phyloP scores from a whole-genome alignment of 2,113 vertebrate genomes.

The Butorides virescens region DNA sequence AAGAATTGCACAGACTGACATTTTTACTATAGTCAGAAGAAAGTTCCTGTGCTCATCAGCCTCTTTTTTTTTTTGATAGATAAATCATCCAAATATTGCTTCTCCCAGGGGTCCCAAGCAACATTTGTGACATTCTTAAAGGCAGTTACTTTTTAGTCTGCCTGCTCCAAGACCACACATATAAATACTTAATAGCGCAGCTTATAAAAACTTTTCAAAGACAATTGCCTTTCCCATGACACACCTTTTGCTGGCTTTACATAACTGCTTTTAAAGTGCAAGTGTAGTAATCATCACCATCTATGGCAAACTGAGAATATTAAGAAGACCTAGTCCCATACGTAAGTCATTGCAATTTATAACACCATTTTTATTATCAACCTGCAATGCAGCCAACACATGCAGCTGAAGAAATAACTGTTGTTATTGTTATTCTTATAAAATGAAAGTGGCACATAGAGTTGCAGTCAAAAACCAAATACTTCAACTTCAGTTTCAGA shows the following conservation, averaged over 20 bases:
- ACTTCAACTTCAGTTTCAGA: not conserved
- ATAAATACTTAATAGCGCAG: not conserved
- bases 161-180: not conserved
- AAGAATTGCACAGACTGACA: not conserved
- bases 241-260: constrained; percentile 2
- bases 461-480: not conserved
- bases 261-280: not conserved
- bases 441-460: not conserved
- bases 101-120: not conserved
- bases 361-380: not conserved
- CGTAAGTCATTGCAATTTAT: not conserved
- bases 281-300: not conserved
- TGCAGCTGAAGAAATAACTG: not conserved
- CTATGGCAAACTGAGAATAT: not conserved
- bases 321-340: not conserved
- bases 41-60: not conserved
- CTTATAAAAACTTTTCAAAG: constrained; percentile 20
- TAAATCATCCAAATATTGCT: not conserved
- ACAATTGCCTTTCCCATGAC: not conserved
- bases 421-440: not conserved
- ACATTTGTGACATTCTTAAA: not conserved
- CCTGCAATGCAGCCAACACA: not conserved
- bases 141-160: not conserved
- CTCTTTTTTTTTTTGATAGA: not conserved
- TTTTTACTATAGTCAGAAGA: not conserved